Evolutionary conservation across 2,113 vertebrate genomes (phyloP).

Genomic region (Nerophis lumbriciformis): DNA sequence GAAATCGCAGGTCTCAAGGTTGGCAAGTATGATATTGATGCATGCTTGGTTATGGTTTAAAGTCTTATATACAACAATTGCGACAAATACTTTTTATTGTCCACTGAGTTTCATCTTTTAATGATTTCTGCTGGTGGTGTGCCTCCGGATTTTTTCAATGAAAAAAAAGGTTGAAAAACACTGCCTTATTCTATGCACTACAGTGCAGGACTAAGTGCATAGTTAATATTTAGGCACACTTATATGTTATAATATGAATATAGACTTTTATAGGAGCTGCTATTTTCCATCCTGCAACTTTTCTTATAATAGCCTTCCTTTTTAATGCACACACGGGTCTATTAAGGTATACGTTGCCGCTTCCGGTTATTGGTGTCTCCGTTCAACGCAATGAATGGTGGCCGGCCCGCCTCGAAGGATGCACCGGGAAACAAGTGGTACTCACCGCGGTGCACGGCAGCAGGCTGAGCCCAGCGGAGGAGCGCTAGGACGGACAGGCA

Average conservation of each 20-base stretch:
- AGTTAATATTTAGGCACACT: neutral
- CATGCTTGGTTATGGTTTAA: no score
- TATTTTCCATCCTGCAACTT: neutral
- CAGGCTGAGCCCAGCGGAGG: slow-evolving; percentile 18
- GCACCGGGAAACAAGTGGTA: neutral
- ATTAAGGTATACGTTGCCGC: neutral
- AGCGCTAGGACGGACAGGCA: slow-evolving; percentile 24
- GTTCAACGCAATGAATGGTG: neutral
- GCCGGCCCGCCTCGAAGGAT: neutral
- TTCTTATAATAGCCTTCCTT: neutral
- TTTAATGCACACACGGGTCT: neutral
- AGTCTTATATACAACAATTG: no score
- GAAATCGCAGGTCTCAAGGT: no score
- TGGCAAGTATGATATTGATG: no score
- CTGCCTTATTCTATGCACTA: no score
- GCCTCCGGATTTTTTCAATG: no score
- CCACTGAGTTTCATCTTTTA: no score
- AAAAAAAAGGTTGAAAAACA: no score
- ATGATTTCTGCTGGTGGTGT: no score
- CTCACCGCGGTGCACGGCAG: slow-evolving; percentile 53
- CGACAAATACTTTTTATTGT: no score
- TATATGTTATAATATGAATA: neutral
- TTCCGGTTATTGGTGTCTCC: neutral
- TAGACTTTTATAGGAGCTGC: no score
- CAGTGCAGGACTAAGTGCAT: no score